These are phyloP conservation scores for Pandion haliaetus DNA, from an alignment of 2,113 vertebrate genomes.

Conservation along the genomic window DNA sequence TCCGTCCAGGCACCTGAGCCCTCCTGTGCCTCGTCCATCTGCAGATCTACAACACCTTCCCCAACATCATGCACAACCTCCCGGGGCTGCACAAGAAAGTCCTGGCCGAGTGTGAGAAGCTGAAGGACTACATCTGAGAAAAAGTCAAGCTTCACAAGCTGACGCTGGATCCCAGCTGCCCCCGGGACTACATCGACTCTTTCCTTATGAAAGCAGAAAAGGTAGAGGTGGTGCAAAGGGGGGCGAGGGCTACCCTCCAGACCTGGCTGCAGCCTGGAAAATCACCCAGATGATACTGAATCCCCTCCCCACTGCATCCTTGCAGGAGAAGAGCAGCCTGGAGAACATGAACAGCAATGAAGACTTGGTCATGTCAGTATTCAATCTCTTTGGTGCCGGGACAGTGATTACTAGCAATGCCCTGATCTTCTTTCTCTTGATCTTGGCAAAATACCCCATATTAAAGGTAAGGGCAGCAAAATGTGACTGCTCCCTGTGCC, in stretches of 20 bases:
- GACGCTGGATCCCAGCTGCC: constrained; percentile 46
- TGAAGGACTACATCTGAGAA: constrained; percentile 43
- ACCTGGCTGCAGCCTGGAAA: not conserved
- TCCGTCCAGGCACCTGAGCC: not conserved
- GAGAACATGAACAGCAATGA: not conserved
- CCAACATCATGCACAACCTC: constrained; percentile 43
- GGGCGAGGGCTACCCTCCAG: not conserved
- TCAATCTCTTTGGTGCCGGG: constrained; percentile 66
- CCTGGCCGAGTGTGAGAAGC: not conserved
- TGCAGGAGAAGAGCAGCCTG: constrained; percentile 1
- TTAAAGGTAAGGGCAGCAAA: constrained; percentile 68
- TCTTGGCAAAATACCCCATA: constrained; percentile 74
- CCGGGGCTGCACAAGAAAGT: constrained; percentile 53
- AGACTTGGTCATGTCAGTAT: constrained; percentile 56
- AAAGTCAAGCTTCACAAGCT: constrained; percentile 24
- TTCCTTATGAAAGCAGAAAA: constrained; percentile 60
- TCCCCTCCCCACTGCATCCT: not conserved
- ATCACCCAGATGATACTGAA: not conserved
- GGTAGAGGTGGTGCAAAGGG: not conserved
- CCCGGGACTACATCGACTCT: constrained; percentile 66
- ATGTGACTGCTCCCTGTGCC: not conserved
- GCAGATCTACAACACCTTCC: constrained; percentile 65
- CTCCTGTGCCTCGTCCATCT: not conserved
- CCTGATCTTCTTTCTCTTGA: constrained; percentile 67
- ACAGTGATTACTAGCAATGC: constrained; percentile 64